Conservation (phyloP, 2,113 vertebrate genomes). For the Tenebrosternarchus preto region DNA sequence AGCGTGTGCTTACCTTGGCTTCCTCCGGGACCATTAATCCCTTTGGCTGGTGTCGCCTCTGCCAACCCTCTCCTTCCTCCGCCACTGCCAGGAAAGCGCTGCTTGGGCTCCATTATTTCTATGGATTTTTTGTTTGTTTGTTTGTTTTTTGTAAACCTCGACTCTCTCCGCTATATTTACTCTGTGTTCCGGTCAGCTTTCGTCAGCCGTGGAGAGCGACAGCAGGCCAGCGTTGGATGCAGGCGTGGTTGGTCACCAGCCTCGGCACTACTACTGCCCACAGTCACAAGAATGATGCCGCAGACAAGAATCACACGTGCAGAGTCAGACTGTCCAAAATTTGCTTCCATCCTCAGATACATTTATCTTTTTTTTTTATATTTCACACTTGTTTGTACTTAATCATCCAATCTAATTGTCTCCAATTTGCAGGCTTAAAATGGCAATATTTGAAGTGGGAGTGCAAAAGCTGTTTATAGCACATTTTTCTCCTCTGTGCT, state of each 20-base stretch:
- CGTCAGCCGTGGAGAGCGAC: conserved; percentile 60
- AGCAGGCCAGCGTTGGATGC: too few relatives aligned
- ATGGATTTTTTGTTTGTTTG: too few relatives aligned
- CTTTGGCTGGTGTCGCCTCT: conserved; percentile 72
- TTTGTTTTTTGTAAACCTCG: neutral
- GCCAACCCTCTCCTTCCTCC: conserved; percentile 67
- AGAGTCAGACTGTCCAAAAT: too few relatives aligned
- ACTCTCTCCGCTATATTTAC: conserved; percentile 57
- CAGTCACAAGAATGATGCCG: too few relatives aligned
- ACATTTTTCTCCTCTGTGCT: neutral
- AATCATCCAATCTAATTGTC: neutral
- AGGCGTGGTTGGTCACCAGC: too few relatives aligned
- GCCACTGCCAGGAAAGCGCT: conserved; percentile 68
- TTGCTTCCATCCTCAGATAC: neutral
- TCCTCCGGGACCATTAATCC: conserved; percentile 78
- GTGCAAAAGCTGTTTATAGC: neutral
- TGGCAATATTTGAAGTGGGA: too few relatives aligned
- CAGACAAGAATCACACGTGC: neutral
- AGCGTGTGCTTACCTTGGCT: conserved; percentile 74
- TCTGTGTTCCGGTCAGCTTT: conserved; percentile 65
- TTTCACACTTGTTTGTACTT: too few relatives aligned
- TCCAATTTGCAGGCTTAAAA: neutral
- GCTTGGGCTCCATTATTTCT: conserved; percentile 50
- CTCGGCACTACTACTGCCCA: too few relatives aligned
- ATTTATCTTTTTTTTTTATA: neutral